A percentile compares a stretch with the other conserved stretches of the same genome.
Evolutionary conservation across 2,113 vertebrate genomes (phyloP).

Genomic region (Plecotus auritus): DNA sequence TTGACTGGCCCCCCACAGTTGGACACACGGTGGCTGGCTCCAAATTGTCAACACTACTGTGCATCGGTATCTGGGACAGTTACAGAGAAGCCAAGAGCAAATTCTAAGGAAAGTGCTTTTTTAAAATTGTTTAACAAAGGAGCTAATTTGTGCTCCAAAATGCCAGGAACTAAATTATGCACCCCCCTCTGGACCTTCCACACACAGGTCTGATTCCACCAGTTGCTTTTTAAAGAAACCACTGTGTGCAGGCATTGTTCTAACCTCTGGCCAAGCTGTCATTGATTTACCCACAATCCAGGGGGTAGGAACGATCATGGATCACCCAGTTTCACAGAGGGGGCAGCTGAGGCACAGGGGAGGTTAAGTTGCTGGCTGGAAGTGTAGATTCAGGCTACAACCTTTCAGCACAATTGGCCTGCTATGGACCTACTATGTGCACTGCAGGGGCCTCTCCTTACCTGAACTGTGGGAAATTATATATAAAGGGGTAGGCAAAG

Average conservation of each 20-base stretch:
- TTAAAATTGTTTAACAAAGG: background rate
- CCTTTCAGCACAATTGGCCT: background rate
- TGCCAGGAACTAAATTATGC: background rate
- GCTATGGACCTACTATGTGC: background rate
- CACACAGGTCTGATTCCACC: background rate
- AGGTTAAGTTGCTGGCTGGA: too few species aligned
- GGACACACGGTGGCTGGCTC: background rate
- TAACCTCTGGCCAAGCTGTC: background rate
- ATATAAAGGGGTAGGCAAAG: background rate
- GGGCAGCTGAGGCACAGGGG: background rate
- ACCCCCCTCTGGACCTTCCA: background rate
- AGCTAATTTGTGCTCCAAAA: background rate
- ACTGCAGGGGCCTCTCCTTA: background rate
- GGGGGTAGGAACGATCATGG: fast-evolving
- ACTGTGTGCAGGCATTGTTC: too few species aligned
- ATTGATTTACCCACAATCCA: background rate
- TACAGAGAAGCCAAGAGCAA: background rate
- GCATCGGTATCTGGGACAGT: background rate
- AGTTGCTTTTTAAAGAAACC: background rate
- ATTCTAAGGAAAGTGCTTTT: background rate
- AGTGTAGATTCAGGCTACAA: background rate
- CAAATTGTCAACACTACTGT: background rate
- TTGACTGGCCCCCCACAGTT: background rate
- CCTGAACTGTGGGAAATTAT: background rate
- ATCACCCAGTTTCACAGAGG: background rate